Evolutionary conservation across 2,797 vertebrate species (phyloP).

Genomic region (Anabacerthia variegaticeps): DNA sequence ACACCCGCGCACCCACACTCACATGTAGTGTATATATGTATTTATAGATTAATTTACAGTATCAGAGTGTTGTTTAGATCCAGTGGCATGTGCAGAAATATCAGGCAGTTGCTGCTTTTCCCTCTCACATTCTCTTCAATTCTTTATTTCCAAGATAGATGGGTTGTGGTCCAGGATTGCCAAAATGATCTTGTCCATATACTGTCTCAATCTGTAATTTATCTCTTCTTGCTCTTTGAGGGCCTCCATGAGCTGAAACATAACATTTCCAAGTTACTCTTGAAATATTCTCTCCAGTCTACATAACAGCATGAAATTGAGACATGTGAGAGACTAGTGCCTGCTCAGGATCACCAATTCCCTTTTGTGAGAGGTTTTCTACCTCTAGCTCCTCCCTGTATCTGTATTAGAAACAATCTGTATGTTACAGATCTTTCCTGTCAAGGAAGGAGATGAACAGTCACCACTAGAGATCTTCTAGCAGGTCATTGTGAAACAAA

Average conservation of each 20-base stretch:
- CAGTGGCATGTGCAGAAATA: slow-evolving; percentile 61
- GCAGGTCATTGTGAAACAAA: background rate
- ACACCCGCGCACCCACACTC: slow-evolving; percentile 37
- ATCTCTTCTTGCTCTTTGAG: slow-evolving; percentile 98
- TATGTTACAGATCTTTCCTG: background rate
- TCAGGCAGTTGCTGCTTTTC: slow-evolving; percentile 53
- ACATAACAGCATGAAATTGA: background rate
- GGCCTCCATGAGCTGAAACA: slow-evolving; percentile 92
- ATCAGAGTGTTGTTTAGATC: slow-evolving; percentile 66
- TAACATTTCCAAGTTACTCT: background rate
- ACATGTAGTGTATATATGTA: slow-evolving; percentile 59
- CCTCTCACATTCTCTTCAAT: slow-evolving; percentile 73
- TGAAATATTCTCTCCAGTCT: background rate
- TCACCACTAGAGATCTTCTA: background rate
- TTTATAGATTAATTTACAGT: slow-evolving; percentile 74
- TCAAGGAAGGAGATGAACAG: background rate
- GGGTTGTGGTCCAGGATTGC: slow-evolving; percentile 97
- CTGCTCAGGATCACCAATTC: background rate
- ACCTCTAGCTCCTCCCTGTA: background rate
- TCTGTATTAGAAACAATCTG: background rate
- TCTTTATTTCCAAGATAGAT: slow-evolving; percentile 97
- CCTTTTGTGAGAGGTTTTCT: background rate
- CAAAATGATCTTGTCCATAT: slow-evolving; percentile 99
- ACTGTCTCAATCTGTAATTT: slow-evolving; percentile 91
- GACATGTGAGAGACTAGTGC: background rate